Evolutionary conservation across 2,797 vertebrate species (phyloP).

Genomic region (Sus cebifrons): DNA sequence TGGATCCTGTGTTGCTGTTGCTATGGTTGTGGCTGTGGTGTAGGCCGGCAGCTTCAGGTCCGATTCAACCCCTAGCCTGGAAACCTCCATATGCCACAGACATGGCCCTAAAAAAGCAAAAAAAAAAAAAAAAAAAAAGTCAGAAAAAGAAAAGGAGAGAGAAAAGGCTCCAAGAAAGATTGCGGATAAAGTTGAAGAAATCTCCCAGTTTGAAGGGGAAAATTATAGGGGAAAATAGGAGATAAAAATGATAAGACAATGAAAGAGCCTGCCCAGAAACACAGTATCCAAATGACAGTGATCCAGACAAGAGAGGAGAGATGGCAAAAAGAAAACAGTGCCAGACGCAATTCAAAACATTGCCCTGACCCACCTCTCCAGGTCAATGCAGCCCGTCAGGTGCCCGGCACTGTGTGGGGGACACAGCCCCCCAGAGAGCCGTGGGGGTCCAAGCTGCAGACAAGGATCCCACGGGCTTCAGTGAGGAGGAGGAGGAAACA

Average conservation of each 20-base stretch:
- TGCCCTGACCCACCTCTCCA: background rate
- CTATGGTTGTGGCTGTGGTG: no score
- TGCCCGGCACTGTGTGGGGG: no score
- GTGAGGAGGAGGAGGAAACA: background rate
- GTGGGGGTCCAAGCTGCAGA: background rate
- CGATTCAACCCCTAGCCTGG: no score
- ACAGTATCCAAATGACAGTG: background rate
- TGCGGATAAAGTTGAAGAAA: background rate
- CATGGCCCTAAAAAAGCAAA: no score
- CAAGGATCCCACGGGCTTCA: background rate
- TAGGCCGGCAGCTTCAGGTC: no score
- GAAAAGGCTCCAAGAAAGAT: background rate
- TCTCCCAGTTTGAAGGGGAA: background rate
- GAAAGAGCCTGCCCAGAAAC: background rate
- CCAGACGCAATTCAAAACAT: no score
- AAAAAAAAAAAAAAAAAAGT: background rate
- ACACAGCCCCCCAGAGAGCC: no score
- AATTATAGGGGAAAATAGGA: background rate
- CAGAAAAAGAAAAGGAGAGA: background rate
- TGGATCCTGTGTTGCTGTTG: no score
- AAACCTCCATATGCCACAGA: no score
- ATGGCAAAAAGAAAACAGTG: fast-evolving
- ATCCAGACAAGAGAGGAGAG: background rate
- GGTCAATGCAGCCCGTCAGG: fast-evolving
- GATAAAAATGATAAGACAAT: background rate